Evolutionary conservation across 2,888 invertebrate species (phyloP).

Genomic region (Schizaphis graminum): DNA sequence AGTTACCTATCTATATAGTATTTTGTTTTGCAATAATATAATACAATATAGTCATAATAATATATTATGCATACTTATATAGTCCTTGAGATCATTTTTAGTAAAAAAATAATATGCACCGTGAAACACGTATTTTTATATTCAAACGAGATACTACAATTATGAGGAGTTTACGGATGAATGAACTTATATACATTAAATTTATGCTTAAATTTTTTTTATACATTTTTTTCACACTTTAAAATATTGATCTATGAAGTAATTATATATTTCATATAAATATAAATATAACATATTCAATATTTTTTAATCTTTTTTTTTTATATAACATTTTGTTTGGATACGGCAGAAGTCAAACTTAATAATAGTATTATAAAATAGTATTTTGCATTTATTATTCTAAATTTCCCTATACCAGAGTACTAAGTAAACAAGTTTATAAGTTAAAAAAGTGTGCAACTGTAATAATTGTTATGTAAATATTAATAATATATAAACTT

Average conservation of each 20-base stretch:
- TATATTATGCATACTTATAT: neutral
- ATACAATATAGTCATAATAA: neutral
- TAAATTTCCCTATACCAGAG: neutral
- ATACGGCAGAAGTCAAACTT: neutral
- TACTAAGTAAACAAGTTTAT: neutral
- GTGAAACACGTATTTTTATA: slow-evolving; percentile 55
- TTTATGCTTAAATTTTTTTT: neutral
- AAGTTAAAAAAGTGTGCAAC: neutral
- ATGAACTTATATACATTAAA: neutral
- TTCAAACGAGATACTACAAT: slow-evolving; percentile 22
- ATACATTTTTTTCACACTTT: neutral
- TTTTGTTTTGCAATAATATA: neutral
- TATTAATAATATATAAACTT: neutral
- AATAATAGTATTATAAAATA: neutral
- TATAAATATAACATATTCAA: neutral
- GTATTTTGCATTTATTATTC: neutral
- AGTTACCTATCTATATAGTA: no score
- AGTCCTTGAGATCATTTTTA: slow-evolving; percentile 36
- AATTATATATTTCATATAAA: neutral
- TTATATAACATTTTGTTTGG: neutral
- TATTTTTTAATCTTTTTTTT: neutral
- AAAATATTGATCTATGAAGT: neutral
- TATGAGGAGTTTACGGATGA: slow-evolving; percentile 26
- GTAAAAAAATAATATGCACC: slow-evolving; percentile 27
- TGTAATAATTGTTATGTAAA: neutral